Base-by-base conservation (phyloP, 1,140 invertebrate species). In the Pogonomyrmex barbatus region DNA sequence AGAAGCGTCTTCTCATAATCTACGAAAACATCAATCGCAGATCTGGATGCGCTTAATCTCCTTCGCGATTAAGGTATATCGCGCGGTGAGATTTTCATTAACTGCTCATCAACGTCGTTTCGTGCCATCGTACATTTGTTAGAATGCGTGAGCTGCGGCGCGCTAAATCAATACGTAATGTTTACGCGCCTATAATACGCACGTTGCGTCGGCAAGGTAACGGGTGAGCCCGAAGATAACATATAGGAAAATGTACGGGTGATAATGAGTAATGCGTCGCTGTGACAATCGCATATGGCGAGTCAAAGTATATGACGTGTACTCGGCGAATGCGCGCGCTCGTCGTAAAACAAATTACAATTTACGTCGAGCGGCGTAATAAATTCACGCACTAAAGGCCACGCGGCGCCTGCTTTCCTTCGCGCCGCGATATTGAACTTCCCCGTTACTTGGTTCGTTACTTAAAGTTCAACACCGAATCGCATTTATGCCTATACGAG, bases 261-360 rank as follows among this genome's bases (percentile, higher is more conserved):
- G 42, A 73, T 83, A 39, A 33, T 83, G 68, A 83, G 10, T 83
- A 83, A 83, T 83, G 54, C 12, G 58, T 12, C 68, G 54, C 68
- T 36, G 79, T 75, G 68, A 83, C 54, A 83, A 75, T 83, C 42
- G 68, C 68, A 50, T 54, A 30, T 54, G 68, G 56, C 45, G 78
- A 71, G 65, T 81, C 77, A 54, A 81, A 81, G n/a, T n/a, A 81
- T 81, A 81, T 50, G 62, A 54, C 47, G 62, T 30, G 65, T 36
- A 36, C 77, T 45, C 62, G 45, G 65, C 65, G 54, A 73, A 60
- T 39, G 68, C 54, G 45, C 42, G 42, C 36, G 17, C n/a, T 24
- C 50, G 30, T 9, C 67, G 56, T 83, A 62, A 83, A 83, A 62
- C 45, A 83, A 83, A 75, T 83, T 83, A 71, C 79, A 58, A 62